Evolutionary conservation across 2,888 invertebrate genomes (phyloP).

Genomic region (Punctoribates punctum): DNA sequence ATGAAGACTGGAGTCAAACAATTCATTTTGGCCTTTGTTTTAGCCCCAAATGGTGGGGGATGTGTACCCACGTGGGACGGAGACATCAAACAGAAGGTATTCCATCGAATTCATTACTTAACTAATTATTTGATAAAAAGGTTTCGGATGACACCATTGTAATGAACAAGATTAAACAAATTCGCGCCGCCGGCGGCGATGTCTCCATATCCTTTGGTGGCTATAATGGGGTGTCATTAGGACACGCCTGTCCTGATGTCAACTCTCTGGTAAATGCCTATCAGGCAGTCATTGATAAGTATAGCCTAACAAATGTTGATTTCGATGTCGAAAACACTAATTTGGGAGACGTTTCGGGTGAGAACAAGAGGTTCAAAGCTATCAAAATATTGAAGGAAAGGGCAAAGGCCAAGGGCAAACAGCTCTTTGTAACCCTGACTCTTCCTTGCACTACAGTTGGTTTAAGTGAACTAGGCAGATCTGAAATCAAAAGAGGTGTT

Average conservation of each 20-base stretch:
- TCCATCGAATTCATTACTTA: neutral
- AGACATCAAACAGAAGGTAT: neutral
- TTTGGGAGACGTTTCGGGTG: neutral
- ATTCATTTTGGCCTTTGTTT: constrained; percentile 38
- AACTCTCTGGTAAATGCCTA: constrained; percentile 21
- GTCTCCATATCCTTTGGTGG: constrained; percentile 41
- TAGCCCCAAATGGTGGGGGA: constrained; percentile 17
- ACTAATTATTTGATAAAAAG: neutral
- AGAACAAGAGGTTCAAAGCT: constrained; percentile 34
- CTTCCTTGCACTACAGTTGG: constrained; percentile 36
- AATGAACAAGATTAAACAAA: neutral
- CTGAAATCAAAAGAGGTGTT: constrained; percentile 24
- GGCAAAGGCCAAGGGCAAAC: constrained; percentile 32
- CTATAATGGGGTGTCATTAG: constrained; percentile 28
- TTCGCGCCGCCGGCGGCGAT: constrained; percentile 37
- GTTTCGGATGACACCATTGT: constrained; percentile 29
- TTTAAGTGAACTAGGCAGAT: constrained; percentile 28
- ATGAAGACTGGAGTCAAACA: constrained; percentile 35
- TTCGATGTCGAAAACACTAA: constrained; percentile 34
- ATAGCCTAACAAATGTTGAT: constrained; percentile 34
- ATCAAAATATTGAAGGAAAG: constrained; percentile 36
- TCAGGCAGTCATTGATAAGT: constrained; percentile 40
- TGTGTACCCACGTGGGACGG: constrained; percentile 42
- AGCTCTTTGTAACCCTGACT: constrained; percentile 36
- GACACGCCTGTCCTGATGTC: neutral